Evolutionary conservation across 2,888 invertebrate species (phyloP).

Genomic region (Ormia ochracea): DNA sequence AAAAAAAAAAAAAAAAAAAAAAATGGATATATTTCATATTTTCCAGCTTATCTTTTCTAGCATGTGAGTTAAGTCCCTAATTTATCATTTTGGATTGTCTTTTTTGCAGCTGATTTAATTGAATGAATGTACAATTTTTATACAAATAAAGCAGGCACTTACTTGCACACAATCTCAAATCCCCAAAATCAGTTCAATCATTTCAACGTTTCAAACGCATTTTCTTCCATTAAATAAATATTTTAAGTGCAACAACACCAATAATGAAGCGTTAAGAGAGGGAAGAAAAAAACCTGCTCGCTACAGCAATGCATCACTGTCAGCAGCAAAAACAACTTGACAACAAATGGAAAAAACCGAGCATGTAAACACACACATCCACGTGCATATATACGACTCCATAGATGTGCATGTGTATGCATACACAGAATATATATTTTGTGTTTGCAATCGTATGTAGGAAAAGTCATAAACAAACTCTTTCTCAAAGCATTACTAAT

Average conservation of each 20-base stretch:
- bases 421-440: too few relatives aligned
- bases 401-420: not conserved
- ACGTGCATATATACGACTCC: not conserved
- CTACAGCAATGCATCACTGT: slow-evolving; percentile 60
- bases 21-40: not conserved
- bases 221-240: slow-evolving; percentile 37
- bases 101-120: slow-evolving; percentile 37
- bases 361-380: not conserved
- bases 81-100: slow-evolving; percentile 36
- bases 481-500: slow-evolving; percentile 50
- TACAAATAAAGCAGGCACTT: not conserved
- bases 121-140: slow-evolving; percentile 1
- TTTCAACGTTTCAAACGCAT: slow-evolving; percentile 35
- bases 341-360: slow-evolving; percentile 5
- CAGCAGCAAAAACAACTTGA: slow-evolving; percentile 49
- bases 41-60: not conserved
- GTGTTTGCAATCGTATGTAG: not conserved
- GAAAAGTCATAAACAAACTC: slow-evolving; percentile 14
- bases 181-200: slow-evolving; percentile 47
- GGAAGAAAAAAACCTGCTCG: slow-evolving; percentile 44
- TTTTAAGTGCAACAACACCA: slow-evolving; percentile 2
- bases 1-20: too few relatives aligned
- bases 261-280: not conserved
- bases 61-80: slow-evolving; percentile 13
- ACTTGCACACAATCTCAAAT: slow-evolving; percentile 3